A percentile compares a stretch with the other conserved stretches of the same genome.
Evolutionary conservation across 2,888 invertebrate species (phyloP).

Genomic region (Tenthredo notha): DNA sequence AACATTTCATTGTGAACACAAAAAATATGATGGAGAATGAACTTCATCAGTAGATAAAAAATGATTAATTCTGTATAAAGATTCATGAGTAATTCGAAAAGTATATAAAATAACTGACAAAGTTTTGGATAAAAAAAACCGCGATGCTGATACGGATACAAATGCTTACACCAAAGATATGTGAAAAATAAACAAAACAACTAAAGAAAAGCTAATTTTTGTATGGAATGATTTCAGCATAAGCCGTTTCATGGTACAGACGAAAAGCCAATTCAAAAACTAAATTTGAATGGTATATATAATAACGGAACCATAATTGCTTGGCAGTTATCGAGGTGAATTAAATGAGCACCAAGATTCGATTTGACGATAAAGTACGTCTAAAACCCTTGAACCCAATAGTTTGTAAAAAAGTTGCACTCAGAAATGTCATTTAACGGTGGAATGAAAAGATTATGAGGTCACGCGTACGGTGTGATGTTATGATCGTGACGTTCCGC

Average conservation of each 20-base stretch:
- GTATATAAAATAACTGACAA: not conserved
- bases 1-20: not conserved
- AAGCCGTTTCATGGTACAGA: not conserved
- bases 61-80: not conserved
- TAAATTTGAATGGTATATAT: not conserved
- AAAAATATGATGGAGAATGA: not conserved
- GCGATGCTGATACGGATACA: not conserved
- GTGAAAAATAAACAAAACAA: not conserved
- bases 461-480: slow-evolving; percentile 21
- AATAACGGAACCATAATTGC: not conserved
- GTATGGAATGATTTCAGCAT: not conserved
- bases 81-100: not conserved
- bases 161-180: not conserved
- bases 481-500: not conserved
- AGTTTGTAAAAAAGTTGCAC: not conserved
- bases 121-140: not conserved
- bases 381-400: not conserved
- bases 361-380: not conserved
- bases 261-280: not conserved
- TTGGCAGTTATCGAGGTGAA: not conserved
- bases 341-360: not conserved
- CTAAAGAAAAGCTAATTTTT: not conserved
- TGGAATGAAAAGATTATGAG: not conserved
- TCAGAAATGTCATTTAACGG: slow-evolving; percentile 9
- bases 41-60: not conserved